Percentiles rank a stretch among this genome's conserved stretches.
phyloP scores from a whole-genome alignment of 35 echinoderm and acorn worm species.

The Lytechinus variegatus region DNA sequence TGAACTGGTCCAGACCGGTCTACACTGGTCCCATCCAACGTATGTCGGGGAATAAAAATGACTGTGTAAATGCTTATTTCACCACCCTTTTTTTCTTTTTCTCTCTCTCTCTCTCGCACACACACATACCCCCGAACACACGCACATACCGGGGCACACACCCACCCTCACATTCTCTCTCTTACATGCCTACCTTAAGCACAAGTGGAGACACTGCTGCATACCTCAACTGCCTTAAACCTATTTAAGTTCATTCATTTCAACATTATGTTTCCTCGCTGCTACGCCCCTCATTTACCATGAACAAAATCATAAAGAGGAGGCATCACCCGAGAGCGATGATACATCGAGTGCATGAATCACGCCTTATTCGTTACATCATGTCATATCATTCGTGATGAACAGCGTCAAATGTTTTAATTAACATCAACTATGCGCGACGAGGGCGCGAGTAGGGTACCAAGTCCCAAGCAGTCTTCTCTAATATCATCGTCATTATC shows the following conservation, averaged over 20 bases:
- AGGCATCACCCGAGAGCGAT: background rate
- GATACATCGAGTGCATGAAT: background rate
- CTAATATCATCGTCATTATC: background rate
- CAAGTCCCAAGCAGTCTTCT: background rate
- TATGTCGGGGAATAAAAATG: too few relatives aligned
- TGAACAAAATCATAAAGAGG: background rate
- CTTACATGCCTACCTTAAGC: too few relatives aligned
- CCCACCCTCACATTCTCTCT: too few relatives aligned
- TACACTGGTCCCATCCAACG: too few relatives aligned
- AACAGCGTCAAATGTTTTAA: background rate
- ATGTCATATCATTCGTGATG: background rate
- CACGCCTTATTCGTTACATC: background rate
- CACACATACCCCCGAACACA: too few relatives aligned
- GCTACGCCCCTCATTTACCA: background rate
- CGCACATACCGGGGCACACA: too few relatives aligned
- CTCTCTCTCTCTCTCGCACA: too few relatives aligned
- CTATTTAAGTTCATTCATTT: background rate
- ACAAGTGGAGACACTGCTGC: too few relatives aligned
- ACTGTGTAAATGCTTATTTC: too few relatives aligned
- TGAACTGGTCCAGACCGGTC: too few relatives aligned
- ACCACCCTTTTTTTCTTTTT: too few relatives aligned
- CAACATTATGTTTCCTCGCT: background rate
- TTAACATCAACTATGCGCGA: conserved; percentile 3
- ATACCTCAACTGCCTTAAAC: too few relatives aligned
- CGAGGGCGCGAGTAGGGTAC: background rate